Evolutionary conservation across 1,140 invertebrate species (phyloP).

Genomic region (Drosophila saltans): DNA sequence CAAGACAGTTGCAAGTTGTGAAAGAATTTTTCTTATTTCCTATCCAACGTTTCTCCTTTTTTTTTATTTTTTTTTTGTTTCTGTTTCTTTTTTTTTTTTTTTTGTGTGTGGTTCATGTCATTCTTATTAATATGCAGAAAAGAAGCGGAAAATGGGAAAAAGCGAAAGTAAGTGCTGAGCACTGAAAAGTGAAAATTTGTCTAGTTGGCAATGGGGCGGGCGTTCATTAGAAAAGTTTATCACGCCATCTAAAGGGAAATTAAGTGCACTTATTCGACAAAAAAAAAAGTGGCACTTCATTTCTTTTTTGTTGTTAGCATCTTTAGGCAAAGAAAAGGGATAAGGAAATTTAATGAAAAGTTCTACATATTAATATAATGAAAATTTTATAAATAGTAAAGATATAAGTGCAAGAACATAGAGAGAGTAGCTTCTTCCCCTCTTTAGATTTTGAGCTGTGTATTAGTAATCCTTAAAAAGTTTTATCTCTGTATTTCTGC

Average conservation of each 20-base stretch:
- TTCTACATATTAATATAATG: too few species aligned
- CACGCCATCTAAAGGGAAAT: conserved; percentile 3
- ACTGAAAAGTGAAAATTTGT: conserved; percentile 2
- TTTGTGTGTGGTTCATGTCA: not conserved
- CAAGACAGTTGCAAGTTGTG: conserved; percentile 13
- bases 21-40: conserved; percentile 12
- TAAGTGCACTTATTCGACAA: conserved; percentile 8
- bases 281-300: not conserved
- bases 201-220: conserved; percentile 7
- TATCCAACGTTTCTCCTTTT: not conserved
- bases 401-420: too few species aligned
- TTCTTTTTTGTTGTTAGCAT: too few species aligned
- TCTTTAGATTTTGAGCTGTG: too few species aligned
- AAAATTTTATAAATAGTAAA: too few species aligned
- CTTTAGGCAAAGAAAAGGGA: too few species aligned
- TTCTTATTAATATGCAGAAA: conserved; percentile 10
- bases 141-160: not conserved
- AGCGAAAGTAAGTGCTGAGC: conserved; percentile 6
- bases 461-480: too few species aligned
- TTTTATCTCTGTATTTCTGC: too few species aligned
- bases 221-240: conserved; percentile 13
- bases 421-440: too few species aligned
- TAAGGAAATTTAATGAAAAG: not conserved
- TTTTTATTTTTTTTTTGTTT: not conserved
- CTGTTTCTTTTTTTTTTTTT: not conserved